phyloP scores from a whole-genome alignment of 1,140 invertebrate genomes.

The Panagrolaimus sp. region DNA sequence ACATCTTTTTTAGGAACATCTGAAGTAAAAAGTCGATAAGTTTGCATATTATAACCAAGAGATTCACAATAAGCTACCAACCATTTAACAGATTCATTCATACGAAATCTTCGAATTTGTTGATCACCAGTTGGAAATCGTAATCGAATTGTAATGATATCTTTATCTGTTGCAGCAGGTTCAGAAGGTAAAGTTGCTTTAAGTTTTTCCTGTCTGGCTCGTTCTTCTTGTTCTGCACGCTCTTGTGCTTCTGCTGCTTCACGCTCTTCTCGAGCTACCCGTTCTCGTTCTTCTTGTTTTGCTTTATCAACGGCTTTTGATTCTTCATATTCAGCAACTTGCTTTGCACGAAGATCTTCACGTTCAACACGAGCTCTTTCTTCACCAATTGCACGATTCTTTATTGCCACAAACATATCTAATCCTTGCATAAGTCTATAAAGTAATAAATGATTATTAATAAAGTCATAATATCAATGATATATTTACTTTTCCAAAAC shows the following conservation, averaged over 20 bases:
- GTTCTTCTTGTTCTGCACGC: slow-evolving; percentile 19
- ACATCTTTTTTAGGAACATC: slow-evolving; percentile 42
- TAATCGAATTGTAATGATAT: slow-evolving; percentile 35
- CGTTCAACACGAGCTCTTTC: slow-evolving; percentile 38
- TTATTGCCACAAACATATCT: slow-evolving; percentile 35
- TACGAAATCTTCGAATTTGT: slow-evolving; percentile 38
- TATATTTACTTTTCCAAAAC: slow-evolving; percentile 35
- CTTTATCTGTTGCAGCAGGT: slow-evolving; percentile 22
- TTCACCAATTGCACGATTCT: slow-evolving; percentile 27
- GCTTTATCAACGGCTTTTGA: slow-evolving; percentile 35
- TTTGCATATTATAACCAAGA: background rate
- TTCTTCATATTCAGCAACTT: slow-evolving; percentile 40
- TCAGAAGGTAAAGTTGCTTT: slow-evolving; percentile 32
- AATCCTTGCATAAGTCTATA: slow-evolving; percentile 21
- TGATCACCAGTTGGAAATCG: slow-evolving; percentile 35
- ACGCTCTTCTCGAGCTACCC: slow-evolving; percentile 26
- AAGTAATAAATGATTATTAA: background rate
- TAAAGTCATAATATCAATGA: background rate
- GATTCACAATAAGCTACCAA: slow-evolving; percentile 12
- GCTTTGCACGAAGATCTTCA: slow-evolving; percentile 40
- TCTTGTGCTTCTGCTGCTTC: slow-evolving; percentile 19
- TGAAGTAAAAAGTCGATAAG: slow-evolving; percentile 32
- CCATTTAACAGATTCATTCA: slow-evolving; percentile 28
- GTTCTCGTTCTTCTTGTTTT: slow-evolving; percentile 30
- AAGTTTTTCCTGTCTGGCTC: slow-evolving; percentile 22